Conservation (phyloP, 2,888 invertebrate genomes). For the Troilus luridus region DNA sequence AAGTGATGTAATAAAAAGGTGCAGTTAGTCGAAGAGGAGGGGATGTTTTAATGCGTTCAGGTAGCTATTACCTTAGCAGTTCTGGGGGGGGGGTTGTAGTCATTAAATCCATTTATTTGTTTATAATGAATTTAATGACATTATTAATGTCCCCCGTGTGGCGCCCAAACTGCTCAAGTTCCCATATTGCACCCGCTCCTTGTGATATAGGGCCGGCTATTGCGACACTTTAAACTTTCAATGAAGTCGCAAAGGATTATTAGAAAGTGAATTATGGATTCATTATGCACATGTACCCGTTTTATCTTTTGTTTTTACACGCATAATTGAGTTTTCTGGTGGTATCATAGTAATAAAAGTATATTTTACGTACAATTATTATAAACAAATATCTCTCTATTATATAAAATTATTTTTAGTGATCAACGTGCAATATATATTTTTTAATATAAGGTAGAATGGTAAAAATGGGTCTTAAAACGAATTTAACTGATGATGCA, state of each 20-base stretch:
- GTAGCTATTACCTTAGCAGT: constrained; percentile 11
- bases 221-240: constrained; percentile 9
- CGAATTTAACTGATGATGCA: no score
- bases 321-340: background rate
- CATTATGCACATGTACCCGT: background rate
- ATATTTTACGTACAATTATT: no score
- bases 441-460: no score
- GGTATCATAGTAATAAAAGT: background rate
- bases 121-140: constrained; percentile 45
- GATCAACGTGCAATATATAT: no score
- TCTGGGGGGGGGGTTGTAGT: background rate
- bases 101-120: constrained; percentile 11
- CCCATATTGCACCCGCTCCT: background rate
- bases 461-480: no score
- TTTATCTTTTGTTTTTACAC: background rate
- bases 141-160: background rate
- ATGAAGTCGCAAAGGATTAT: background rate
- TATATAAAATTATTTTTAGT: no score
- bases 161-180: background rate
- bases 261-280: background rate
- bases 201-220: background rate
- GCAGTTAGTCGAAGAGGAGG: background rate
- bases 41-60: constrained; percentile 10
- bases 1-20: constrained; percentile 9
- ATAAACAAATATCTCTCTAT: no score